Conservation (phyloP, 2,113 vertebrate genomes). For the Cyprinodon variegatus region DNA sequence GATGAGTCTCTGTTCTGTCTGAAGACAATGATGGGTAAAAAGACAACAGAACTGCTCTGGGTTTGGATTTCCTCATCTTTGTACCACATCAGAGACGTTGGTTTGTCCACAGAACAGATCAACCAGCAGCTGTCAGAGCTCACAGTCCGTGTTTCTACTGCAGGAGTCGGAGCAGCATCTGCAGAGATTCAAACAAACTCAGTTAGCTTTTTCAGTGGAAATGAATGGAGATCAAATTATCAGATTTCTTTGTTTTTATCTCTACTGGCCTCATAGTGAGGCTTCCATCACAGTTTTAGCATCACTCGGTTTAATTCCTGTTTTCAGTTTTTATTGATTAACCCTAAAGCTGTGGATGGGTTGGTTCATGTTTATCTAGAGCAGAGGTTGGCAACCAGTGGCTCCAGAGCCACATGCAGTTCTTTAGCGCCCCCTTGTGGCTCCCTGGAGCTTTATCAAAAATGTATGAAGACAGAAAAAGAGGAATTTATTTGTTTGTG, state of each 20-base stretch:
- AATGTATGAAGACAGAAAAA: no score
- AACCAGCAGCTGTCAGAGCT: background rate
- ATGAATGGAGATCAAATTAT: background rate
- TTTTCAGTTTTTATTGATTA: no score
- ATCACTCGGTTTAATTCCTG: no score
- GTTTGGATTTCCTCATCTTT: background rate
- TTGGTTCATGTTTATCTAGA: no score
- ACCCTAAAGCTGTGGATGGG: no score
- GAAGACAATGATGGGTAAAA: background rate
- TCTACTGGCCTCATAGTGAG: background rate
- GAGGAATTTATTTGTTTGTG: no score
- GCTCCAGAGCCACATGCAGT: no score
- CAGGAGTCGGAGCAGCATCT: background rate
- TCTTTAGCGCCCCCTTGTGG: no score
- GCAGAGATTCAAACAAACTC: background rate
- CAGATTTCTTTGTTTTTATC: background rate
- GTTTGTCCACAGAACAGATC: background rate
- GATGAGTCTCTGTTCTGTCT: background rate
- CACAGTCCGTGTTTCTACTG: background rate
- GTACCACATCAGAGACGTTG: background rate
- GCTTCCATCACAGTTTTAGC: no score
- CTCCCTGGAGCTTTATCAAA: no score
- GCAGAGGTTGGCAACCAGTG: no score
- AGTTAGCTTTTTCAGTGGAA: background rate
- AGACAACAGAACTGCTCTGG: background rate